Base-by-base conservation (phyloP, 2,797 vertebrate genomes). In the Enteromius anoplus region DNA sequence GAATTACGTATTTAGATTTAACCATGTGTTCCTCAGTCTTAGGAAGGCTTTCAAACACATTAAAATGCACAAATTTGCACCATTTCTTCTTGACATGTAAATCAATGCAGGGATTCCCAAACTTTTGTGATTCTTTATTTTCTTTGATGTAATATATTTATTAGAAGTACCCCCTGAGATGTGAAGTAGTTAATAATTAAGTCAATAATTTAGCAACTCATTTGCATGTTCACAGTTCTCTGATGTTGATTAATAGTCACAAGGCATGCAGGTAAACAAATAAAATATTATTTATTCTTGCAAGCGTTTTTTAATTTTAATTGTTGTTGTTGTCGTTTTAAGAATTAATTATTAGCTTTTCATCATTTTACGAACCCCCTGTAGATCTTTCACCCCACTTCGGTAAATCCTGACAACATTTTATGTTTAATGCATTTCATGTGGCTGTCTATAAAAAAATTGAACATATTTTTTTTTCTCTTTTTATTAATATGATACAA, bases 161-260 rank as follows among this genome's bases (percentile, higher is more conserved):
- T 32, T 65, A 19, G 62, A 34, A 65, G 62, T 65, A 65, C 15
- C 62, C 62, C 62, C 62, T 34, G 62, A 65, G 62, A 65, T 65
- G 26, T 64, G 14, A 32, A 58, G 53, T 26, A 32, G 2, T 32
- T 29, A 64, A 64, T 32, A 64, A 64, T 64, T 32, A 64, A 64
- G 14, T 32, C 15, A 65, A 65, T 65, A 4, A 64, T 64, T 32
- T 17, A 64, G 32, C 23, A 60, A 26, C 62, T 19, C 29, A 65
- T 65, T 65, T 65, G 62, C 15, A 65, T 65, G 26, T 32, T 62
- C 60, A 62, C 11, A 62, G 55, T 7, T 62, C 60, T 64, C 14
- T 64, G 60, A 64, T 64, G 60, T 17, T 64, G 60, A 17, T 32
- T 64, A 32, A 64, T 64, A 15, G 60, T 64, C 26, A 64, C 26